phyloP scores from a whole-genome alignment of 2,113 vertebrate species.

The Xenopus borealis region DNA sequence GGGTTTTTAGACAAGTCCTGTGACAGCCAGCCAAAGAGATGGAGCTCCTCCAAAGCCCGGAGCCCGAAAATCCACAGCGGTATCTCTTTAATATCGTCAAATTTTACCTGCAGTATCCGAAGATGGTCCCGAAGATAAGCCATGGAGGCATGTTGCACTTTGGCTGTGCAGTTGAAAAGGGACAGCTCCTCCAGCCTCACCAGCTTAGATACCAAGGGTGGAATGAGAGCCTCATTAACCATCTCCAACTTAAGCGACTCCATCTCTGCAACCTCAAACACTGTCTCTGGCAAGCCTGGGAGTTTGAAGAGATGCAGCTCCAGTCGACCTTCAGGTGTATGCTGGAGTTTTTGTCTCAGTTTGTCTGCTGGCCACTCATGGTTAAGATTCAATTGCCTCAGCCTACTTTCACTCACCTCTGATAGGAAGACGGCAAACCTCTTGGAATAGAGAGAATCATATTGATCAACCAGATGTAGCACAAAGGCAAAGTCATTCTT shows the following conservation, averaged over 20 bases:
- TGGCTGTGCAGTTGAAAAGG: slow-evolving; percentile 71
- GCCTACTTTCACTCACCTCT: slow-evolving; percentile 81
- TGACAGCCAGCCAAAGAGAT: slow-evolving; percentile 71
- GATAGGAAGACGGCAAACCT: slow-evolving; percentile 86
- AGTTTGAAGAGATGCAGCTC: slow-evolving; percentile 81
- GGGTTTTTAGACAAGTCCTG: slow-evolving; percentile 66
- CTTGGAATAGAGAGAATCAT: slow-evolving; percentile 83
- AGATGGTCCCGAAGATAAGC: slow-evolving; percentile 72
- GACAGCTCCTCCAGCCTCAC: slow-evolving; percentile 71
- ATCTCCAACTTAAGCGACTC: slow-evolving; percentile 81
- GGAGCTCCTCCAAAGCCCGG: slow-evolving; percentile 73
- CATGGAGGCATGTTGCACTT: slow-evolving; percentile 72
- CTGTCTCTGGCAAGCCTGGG: slow-evolving; percentile 75
- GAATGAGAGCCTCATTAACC: slow-evolving; percentile 71
- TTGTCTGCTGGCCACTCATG: slow-evolving; percentile 81
- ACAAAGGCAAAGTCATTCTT: slow-evolving; percentile 91
- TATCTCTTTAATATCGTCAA: slow-evolving; percentile 70
- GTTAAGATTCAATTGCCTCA: slow-evolving; percentile 84
- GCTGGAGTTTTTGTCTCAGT: slow-evolving; percentile 69
- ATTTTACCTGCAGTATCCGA: slow-evolving; percentile 71
- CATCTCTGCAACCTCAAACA: slow-evolving; percentile 76
- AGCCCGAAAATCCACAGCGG: slow-evolving; percentile 81
- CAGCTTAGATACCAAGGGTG: slow-evolving; percentile 69
- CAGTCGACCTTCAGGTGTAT: slow-evolving; percentile 62
- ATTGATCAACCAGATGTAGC: slow-evolving; percentile 84